Base-by-base conservation (phyloP, 2,113 vertebrate species). In the Neogobius melanostomus region DNA sequence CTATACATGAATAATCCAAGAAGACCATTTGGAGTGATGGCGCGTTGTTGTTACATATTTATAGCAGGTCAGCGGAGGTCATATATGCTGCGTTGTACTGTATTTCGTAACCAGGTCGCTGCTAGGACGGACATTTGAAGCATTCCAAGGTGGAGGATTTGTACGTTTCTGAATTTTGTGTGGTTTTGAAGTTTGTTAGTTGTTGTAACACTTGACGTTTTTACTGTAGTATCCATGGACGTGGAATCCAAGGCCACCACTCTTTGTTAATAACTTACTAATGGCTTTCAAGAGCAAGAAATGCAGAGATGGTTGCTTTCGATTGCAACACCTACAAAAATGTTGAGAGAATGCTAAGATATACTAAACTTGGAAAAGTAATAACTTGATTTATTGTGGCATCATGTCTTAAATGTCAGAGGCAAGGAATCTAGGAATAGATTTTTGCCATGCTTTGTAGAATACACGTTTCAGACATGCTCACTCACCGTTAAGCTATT, bases 31-130 rank as follows among this genome's bases (percentile, higher is more conserved):
- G 74, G 11, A 64, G 8, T 51, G 11, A 49, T 56, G 61, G 44
- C 51, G 12, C 52, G 54, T n/a, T 56, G 42, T 50, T 47, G 4
- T 49, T 77, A 7, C 8, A 44, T 71, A 61, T 63, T 78, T 75
- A 75, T 61, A 46, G 49, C 15, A 11, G 21, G 47, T 48, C n/a
- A 65, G 49, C 54, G 69, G 10, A 44, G 16, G 49, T 60, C 47
- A 67, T 53, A 11, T 47, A 11, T 57, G 17, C 5, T 70, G 60
- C 6, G 15, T 59, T 59, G 28, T 59, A 42, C 11, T 42, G 21
- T 59, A 36, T 12, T 43, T 43, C 43, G 36, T 36, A 71, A 75
- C 48, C 68, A 11, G 50, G 45, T 44, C 1, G 17, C 46, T 54
- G 50, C 48, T 17, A 8, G 11, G 14, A 17, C 6, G 44, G 69